These are phyloP conservation scores for Phenacoccus solenopsis DNA, from an alignment of 1,140 invertebrate species.

Conservation along the genomic window DNA sequence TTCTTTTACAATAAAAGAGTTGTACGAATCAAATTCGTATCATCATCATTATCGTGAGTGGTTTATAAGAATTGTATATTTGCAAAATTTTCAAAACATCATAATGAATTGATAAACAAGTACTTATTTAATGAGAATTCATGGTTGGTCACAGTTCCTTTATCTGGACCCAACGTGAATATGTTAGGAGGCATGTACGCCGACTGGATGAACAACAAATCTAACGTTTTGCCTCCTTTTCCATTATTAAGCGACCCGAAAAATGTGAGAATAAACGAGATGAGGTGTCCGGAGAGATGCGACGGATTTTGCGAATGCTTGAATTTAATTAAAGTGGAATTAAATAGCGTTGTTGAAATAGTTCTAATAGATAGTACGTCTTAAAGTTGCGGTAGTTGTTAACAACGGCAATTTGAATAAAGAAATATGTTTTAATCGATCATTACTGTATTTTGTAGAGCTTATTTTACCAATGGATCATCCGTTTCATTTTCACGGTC, in stretches of 20 bases:
- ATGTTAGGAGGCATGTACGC: not conserved
- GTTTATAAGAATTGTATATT: too few relatives aligned
- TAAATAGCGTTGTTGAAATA: slow-evolving; percentile 22
- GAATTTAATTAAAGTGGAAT: not conserved
- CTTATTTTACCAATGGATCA: too few relatives aligned
- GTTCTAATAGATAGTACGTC: slow-evolving; percentile 25
- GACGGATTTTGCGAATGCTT: not conserved
- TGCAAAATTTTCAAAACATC: too few relatives aligned
- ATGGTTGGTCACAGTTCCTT: not conserved
- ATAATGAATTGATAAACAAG: too few relatives aligned
- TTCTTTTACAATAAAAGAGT: not conserved
- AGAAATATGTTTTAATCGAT: too few relatives aligned
- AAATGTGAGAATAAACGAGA: slow-evolving; percentile 18
- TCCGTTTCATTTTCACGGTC: slow-evolving; percentile 80
- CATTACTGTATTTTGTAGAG: too few relatives aligned
- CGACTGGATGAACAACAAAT: slow-evolving; percentile 22
- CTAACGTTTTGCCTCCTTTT: slow-evolving; percentile 20
- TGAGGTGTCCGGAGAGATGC: slow-evolving; percentile 21
- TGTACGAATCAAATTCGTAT: not conserved
- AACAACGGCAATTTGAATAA: too few relatives aligned
- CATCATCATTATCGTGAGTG: not conserved
- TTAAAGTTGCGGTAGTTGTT: too few relatives aligned
- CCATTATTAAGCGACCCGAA: slow-evolving; percentile 22
- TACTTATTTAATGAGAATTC: too few relatives aligned
- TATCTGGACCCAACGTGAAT: not conserved